A percentile compares a stretch with the other conserved stretches of the same genome.
Evolutionary conservation across 2,113 vertebrate species (phyloP).

Genomic region (Oncorhynchus nerka): DNA sequence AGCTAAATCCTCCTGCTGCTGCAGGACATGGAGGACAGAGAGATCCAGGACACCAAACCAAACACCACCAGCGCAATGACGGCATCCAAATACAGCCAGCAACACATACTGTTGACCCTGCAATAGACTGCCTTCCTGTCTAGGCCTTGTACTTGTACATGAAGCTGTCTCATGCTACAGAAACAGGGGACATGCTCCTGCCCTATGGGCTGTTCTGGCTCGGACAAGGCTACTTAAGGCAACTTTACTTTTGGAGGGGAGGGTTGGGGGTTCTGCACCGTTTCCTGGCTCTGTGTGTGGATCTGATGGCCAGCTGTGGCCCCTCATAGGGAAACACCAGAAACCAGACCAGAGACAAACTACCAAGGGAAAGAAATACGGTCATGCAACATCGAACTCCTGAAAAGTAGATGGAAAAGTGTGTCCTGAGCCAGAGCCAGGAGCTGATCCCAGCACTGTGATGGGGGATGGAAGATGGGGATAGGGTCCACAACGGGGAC

Average conservation of each 20-base stretch:
- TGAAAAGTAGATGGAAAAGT: background rate
- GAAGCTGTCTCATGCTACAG: too few relatives aligned
- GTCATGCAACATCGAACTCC: background rate
- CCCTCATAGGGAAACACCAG: slow-evolving; percentile 1
- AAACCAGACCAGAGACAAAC: slow-evolving; percentile 12
- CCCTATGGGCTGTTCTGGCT: too few relatives aligned
- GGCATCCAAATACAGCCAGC: background rate
- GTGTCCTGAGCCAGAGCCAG: background rate
- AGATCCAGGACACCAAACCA: background rate
- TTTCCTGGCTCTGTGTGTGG: too few relatives aligned
- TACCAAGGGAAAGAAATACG: background rate
- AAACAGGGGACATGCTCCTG: too few relatives aligned
- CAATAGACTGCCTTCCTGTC: background rate
- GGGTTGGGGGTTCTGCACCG: too few relatives aligned
- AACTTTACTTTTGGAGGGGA: too few relatives aligned
- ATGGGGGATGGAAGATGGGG: background rate
- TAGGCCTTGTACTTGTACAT: too few relatives aligned
- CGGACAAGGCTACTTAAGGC: too few relatives aligned
- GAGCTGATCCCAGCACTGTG: background rate
- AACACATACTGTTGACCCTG: background rate
- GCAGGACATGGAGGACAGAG: background rate
- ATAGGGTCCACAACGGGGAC: background rate
- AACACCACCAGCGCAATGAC: background rate
- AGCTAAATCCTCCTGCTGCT: background rate
- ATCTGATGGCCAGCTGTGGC: slow-evolving; percentile 14